A percentile compares a stretch with the other conserved stretches of the same genome.
phyloP scores from a whole-genome alignment of 1,140 invertebrate species.

The Semibalanus balanoides region DNA sequence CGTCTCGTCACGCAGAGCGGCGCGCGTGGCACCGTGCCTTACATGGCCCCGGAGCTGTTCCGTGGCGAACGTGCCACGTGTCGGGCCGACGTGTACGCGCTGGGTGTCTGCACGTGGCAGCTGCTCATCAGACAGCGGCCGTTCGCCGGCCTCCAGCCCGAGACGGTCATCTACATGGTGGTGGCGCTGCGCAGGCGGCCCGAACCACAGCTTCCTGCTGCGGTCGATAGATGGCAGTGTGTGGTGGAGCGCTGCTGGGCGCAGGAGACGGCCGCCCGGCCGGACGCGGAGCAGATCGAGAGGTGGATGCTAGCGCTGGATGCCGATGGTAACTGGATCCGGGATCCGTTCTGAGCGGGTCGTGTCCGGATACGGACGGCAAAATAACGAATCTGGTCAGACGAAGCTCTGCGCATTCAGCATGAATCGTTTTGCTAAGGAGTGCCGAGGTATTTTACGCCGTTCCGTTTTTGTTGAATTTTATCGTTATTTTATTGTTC shows the following conservation, averaged over 20 bases:
- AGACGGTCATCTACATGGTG: background rate
- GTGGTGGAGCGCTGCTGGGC: background rate
- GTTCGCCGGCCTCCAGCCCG: background rate
- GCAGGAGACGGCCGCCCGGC: background rate
- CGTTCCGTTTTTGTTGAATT: background rate
- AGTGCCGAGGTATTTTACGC: background rate
- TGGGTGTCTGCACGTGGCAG: background rate
- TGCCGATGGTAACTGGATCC: background rate
- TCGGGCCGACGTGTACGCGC: background rate
- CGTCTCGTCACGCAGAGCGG: background rate
- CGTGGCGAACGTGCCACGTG: background rate
- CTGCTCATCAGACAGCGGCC: background rate
- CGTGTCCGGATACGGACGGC: background rate
- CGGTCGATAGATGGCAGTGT: background rate
- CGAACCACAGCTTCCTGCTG: background rate
- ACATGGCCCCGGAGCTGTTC: conserved; percentile 4
- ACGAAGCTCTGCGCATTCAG: background rate
- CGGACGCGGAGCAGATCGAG: background rate
- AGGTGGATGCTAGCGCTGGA: background rate
- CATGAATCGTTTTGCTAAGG: too few relatives aligned
- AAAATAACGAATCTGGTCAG: background rate
- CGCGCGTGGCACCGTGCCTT: background rate
- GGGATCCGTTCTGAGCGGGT: too few relatives aligned
- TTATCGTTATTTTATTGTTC: background rate
- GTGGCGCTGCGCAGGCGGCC: background rate